Conservation (phyloP, 2,797 vertebrate species). For the Ficedula albicollis region DNA sequence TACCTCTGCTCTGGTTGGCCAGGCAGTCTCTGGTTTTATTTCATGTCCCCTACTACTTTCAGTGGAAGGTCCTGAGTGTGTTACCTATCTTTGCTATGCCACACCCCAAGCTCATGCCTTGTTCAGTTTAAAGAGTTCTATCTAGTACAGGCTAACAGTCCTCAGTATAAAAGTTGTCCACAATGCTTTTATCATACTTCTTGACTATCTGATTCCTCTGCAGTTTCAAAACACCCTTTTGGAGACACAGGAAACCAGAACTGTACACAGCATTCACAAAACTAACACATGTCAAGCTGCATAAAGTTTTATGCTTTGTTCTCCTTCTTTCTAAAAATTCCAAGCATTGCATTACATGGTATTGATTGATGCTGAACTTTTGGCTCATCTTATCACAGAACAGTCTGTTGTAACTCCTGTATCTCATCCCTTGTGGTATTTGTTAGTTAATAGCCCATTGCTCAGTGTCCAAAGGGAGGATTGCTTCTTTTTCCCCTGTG, state of each 20-base stretch:
- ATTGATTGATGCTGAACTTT: not conserved
- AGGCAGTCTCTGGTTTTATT: not conserved
- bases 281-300: not conserved
- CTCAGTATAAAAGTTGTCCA: not conserved
- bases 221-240: not conserved
- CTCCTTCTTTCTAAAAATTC: not conserved
- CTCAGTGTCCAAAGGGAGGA: not conserved
- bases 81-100: not conserved
- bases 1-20: rapidly evolving
- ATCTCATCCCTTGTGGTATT: not conserved
- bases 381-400: not conserved
- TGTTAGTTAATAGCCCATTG: not conserved
- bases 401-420: not conserved
- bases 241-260: not conserved
- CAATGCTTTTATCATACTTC: not conserved
- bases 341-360: not conserved
- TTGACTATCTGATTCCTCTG: not conserved
- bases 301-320: not conserved
- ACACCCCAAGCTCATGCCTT: not conserved
- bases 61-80: not conserved
- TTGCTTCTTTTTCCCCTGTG: not conserved
- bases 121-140: not conserved
- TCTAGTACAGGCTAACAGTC: not conserved
- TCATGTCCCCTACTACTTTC: not conserved
- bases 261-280: not conserved